Evolutionary conservation across 2,888 invertebrate species (phyloP).

Genomic region (Cephus nigrinus): DNA sequence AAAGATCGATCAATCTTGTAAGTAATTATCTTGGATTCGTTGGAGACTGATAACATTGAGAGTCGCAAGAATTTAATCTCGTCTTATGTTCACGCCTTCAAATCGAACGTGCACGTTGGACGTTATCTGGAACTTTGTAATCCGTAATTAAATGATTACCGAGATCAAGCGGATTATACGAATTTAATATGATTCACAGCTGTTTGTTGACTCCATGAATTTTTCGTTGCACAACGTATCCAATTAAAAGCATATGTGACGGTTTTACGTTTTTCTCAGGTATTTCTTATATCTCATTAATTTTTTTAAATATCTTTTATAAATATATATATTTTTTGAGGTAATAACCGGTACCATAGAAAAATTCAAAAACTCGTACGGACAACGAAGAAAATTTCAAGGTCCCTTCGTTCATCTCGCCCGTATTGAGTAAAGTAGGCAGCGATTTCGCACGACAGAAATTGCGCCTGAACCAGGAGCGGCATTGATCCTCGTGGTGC

Average conservation of each 20-base stretch:
- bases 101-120: not conserved
- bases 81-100: not conserved
- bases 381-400: not conserved
- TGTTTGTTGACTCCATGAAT: not conserved
- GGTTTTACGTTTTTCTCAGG: not conserved
- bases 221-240: not conserved
- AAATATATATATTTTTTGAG: no score
- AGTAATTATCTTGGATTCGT: not conserved
- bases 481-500: constrained; percentile 2
- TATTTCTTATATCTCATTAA: not conserved
- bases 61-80: not conserved
- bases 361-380: not conserved
- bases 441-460: not conserved
- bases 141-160: not conserved
- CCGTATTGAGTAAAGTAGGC: not conserved
- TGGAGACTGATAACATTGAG: not conserved
- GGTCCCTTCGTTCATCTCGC: not conserved
- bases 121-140: not conserved
- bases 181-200: not conserved
- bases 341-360: not conserved
- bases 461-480: constrained; percentile 8
- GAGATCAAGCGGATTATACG: not conserved
- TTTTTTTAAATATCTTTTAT: not conserved
- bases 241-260: not conserved
- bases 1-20: not conserved